These are phyloP conservation scores for Psylliodes chrysocephalus DNA, from an alignment of 2,888 invertebrate genomes.

Conservation along the genomic window DNA sequence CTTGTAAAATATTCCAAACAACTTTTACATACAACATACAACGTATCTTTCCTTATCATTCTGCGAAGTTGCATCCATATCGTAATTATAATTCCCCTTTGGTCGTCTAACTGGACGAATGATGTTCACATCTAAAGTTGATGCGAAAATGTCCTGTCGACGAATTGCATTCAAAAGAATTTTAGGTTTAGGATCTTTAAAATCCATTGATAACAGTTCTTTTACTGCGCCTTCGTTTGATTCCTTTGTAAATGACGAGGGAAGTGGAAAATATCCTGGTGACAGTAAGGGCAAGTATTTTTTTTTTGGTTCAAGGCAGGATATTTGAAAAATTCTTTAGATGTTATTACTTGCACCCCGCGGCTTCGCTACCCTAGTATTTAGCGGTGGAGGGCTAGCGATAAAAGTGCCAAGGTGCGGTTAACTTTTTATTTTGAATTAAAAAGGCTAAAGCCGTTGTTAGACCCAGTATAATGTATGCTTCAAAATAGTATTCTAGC, in stretches of 20 bases:
- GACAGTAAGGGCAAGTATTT: slow-evolving; percentile 39
- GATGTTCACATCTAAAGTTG: slow-evolving; percentile 1
- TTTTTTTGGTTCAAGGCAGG: no score
- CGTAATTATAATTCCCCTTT: no score
- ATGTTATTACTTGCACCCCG: no score
- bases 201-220: slow-evolving; percentile 25
- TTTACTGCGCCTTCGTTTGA: slow-evolving; percentile 40
- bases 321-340: no score
- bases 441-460: no score
- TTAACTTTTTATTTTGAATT: no score
- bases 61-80: no score
- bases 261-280: slow-evolving; percentile 38
- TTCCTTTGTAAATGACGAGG: slow-evolving; percentile 36
- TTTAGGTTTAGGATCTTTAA: slow-evolving; percentile 36
- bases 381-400: no score
- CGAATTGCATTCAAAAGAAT: slow-evolving; percentile 21
- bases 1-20: slow-evolving; percentile 26
- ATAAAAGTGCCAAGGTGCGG: no score
- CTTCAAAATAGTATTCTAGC: no score
- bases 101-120: slow-evolving; percentile 20
- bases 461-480: no score
- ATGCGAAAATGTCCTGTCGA: slow-evolving; percentile 33
- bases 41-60: slow-evolving; percentile 22
- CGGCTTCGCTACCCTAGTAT: no score
- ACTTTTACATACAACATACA: slow-evolving; percentile 15